Evolutionary conservation across 2,888 invertebrate genomes (phyloP), one percentile per base, ranked within the genome.

Genomic region (Dynastes grantii): DNA sequence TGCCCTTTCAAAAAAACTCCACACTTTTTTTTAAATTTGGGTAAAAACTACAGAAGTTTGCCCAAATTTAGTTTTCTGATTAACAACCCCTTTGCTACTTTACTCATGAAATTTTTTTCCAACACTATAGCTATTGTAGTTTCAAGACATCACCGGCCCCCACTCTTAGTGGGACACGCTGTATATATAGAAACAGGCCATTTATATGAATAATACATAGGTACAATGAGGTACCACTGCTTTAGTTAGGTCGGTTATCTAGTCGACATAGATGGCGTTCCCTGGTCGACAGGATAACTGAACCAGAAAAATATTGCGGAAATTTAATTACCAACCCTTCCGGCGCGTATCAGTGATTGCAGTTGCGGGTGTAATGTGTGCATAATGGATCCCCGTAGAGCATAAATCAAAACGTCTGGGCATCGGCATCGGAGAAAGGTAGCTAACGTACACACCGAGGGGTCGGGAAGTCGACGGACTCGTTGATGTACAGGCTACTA

Each of bases 341-440:
- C 81, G 68, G 29, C 71, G 75, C 80, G 80, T 80, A 83, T 80
- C 79, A 81, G 80, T 82, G 81, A 82, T 81, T 82, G 81, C 80
- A 80, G 81, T 81, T 80, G 81, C 81, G 81, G 80, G 80, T 82
- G 82, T 83, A 83, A 83, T 82, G 82, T 82, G 83, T 81, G 81
- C 79, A 81, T 82, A 83, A 84, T 83, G 83, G 83, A 82, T 82
- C 84, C 84, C 81, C 80, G 83, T 81, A 79, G 82, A 81, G 81
- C 78, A 84, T 84, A 84, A 84, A 84, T 84, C 84, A 84, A 45
- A 81, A 80, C 78, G 81, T 79, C 81, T 81, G 80, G 78, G 70
- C 80, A 79, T 81, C 68, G 67, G 77, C 68, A 70, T 37, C 65
- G 73, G 45, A 61, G 73, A 61, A 75, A 75, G 45, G 61, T 75